Base-by-base conservation (phyloP, 2,113 vertebrate genomes). In the Tapirus terrestris region DNA sequence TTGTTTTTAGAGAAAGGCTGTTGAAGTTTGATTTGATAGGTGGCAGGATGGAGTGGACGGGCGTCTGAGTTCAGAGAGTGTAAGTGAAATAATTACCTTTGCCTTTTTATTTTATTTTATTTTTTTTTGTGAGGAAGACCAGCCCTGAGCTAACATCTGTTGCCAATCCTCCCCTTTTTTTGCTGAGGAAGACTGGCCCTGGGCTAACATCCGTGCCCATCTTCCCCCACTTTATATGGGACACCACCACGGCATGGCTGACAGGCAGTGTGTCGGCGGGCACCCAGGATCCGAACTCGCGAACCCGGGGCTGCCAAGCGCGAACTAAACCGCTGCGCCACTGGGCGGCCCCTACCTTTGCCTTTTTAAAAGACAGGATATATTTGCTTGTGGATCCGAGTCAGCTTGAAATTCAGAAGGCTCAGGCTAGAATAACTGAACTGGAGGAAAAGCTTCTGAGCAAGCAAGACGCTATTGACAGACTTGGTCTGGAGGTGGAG, bases 391-490 rank as follows among this genome's bases (percentile, higher is more conserved):
- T 81, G 84, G 95, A 97, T 36, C 45, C 29, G 60, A 60, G 58
- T 0, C 96, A 96, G 58, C 65, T 77, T 81, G 96, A 98, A 85
- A 92, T 75, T 11, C 56, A 97, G 29, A 29, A 29, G 45, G 94
- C 60, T 51, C 96, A 85, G 88, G 81, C 0, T 0, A 94, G 84
- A 96, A 90, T 86, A 87, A 53, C 68, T 63, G 94, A 98, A 65
- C 83, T 98, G n/a, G 96, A 98, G 87, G 84, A 45, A 17, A 95
- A 67, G 10, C 92, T 98, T 60, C 9, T 80, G 70, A 88, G 94
- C 48, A 96, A 97, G 14, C 82, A 94, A 43, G 51, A 89, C 6
- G 92, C 68, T 1, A 3, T 81, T 0, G 75, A 93, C 31, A 89
- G n/a, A 3, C 70, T 96, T 27, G 77, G 23, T 21, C 6, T 45